phyloP scores from a whole-genome alignment of 2,113 vertebrate genomes.

The Thalassoma bifasciatum region DNA sequence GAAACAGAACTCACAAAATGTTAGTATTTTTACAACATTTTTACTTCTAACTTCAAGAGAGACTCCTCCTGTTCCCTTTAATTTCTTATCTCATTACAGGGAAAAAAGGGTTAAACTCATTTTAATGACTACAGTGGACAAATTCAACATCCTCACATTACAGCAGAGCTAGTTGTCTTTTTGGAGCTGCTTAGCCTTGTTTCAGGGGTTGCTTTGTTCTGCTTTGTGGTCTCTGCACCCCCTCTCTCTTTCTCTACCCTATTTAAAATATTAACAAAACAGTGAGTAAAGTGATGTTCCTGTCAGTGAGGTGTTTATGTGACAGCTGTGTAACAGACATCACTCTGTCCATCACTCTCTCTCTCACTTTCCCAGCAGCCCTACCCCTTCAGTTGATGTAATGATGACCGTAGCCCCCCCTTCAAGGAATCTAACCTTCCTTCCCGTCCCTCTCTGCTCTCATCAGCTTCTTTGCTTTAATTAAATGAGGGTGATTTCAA shows the following conservation, averaged over 20 bases:
- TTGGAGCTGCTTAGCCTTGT: neutral
- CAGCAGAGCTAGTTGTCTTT: neutral
- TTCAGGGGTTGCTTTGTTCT: neutral
- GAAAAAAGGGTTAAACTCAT: neutral
- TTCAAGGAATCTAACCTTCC: slow-evolving; percentile 61
- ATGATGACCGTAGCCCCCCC: slow-evolving; percentile 59
- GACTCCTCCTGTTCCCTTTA: neutral
- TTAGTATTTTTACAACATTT: neutral
- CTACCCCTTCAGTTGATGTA: slow-evolving; percentile 37
- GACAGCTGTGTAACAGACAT: slow-evolving; percentile 40
- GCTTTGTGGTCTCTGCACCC: neutral
- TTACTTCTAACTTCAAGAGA: neutral
- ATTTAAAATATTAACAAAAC: slow-evolving; percentile 7
- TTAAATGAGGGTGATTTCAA: slow-evolving; percentile 79
- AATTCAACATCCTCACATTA: slow-evolving; percentile 3
- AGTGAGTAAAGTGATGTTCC: slow-evolving; percentile 33
- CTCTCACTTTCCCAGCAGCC: slow-evolving; percentile 56
- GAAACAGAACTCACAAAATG: neutral
- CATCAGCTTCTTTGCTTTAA: slow-evolving; percentile 73
- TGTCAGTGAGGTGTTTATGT: slow-evolving; percentile 10
- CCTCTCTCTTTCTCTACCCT: slow-evolving; percentile 3
- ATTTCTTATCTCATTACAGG: neutral
- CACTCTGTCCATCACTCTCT: neutral
- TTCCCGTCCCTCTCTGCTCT: slow-evolving; percentile 49
- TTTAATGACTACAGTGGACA: slow-evolving; percentile 1